A percentile compares a stretch with the other conserved stretches of the same genome.
Conservation (phyloP, 2,888 invertebrate species). For the Magallana nippona region DNA sequence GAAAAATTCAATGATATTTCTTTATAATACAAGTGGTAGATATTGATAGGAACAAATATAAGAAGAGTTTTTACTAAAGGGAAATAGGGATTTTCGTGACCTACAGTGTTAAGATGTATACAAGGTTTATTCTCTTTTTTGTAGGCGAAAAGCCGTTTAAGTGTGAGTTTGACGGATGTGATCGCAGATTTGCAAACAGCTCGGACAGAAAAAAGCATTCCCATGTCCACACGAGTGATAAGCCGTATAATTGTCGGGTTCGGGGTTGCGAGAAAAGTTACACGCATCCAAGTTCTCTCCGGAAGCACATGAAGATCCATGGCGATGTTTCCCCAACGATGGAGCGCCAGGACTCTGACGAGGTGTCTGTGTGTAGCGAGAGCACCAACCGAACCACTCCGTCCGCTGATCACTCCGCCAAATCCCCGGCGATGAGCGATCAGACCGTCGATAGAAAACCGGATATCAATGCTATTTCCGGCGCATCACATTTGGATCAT, state of each 20-base stretch:
- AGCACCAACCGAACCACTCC: constrained; percentile 70
- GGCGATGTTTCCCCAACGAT: constrained; percentile 76
- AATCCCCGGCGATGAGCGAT: constrained; percentile 57
- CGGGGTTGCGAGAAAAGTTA: constrained; percentile 99
- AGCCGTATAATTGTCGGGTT: constrained; percentile 98
- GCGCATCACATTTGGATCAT: constrained; percentile 48
- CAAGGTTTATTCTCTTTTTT: constrained; percentile 16
- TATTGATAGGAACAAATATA: too few species aligned
- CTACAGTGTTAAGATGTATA: background rate
- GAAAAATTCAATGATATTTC: too few species aligned
- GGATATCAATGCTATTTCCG: constrained; percentile 44
- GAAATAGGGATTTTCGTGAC: too few species aligned
- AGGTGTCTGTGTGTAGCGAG: constrained; percentile 69
- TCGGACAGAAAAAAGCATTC: constrained; percentile 99
- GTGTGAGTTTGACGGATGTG: constrained; percentile 98
- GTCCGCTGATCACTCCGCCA: constrained; percentile 63
- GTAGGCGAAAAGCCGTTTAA: constrained; percentile 99
- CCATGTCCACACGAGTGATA: constrained; percentile 99
- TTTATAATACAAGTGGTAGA: too few species aligned
- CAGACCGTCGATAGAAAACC: constrained; percentile 47
- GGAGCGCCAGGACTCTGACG: constrained; percentile 74
- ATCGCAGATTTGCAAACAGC: constrained; percentile 98
- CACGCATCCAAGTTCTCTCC: constrained; percentile 97
- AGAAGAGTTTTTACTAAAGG: too few species aligned
- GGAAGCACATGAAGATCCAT: constrained; percentile 92